Evolutionary conservation across 1,140 invertebrate species (phyloP).

Genomic region (Leptonema lineaticorne): DNA sequence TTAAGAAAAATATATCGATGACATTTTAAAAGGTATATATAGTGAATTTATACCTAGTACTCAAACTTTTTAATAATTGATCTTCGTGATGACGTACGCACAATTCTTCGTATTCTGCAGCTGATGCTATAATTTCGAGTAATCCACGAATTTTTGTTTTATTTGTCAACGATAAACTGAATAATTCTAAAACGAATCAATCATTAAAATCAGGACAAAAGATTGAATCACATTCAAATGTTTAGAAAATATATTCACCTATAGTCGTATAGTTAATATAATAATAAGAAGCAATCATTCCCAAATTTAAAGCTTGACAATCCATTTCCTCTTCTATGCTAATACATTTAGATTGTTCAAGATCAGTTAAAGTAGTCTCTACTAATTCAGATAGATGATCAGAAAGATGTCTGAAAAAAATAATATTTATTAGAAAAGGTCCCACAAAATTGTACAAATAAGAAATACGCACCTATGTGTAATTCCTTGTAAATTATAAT

Average conservation of each 20-base stretch:
- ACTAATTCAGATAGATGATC: slow-evolving; percentile 98
- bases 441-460: not conserved
- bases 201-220: not conserved
- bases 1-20: too few relatives aligned
- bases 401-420: slow-evolving; percentile 75
- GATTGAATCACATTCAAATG: not conserved
- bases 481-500: slow-evolving; percentile 96
- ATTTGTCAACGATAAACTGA: slow-evolving; percentile 92
- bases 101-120: slow-evolving; percentile 94
- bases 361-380: slow-evolving; percentile 91
- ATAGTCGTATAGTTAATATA: slow-evolving; percentile 99
- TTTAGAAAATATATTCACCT: slow-evolving; percentile 56
- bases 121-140: slow-evolving; percentile 96
- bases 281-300: slow-evolving; percentile 99
- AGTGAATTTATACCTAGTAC: slow-evolving; percentile 46
- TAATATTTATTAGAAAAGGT: not conserved
- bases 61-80: slow-evolving; percentile 78
- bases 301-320: slow-evolving; percentile 91
- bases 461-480: slow-evolving; percentile 71
- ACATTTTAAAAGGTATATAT: not conserved
- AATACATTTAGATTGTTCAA: slow-evolving; percentile 98
- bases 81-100: slow-evolving; percentile 96
- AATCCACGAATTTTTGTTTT: slow-evolving; percentile 98
- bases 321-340: slow-evolving; percentile 98
- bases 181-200: slow-evolving; percentile 74